phyloP scores from a whole-genome alignment of 1,140 invertebrate species.

The Cecropterus lyciades region DNA sequence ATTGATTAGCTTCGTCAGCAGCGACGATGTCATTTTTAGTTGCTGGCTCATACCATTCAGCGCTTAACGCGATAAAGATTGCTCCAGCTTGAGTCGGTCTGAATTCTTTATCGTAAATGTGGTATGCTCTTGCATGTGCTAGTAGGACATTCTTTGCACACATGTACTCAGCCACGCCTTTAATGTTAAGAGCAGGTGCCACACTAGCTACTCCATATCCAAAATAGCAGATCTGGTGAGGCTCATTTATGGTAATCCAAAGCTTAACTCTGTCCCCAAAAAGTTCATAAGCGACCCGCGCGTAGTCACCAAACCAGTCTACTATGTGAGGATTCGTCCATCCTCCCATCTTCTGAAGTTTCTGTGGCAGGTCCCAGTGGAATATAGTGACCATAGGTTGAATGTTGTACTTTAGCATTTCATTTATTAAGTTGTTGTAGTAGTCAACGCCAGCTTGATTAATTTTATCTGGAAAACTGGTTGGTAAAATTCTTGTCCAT shows the following conservation, averaged over 20 bases:
- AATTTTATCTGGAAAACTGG: constrained; percentile 83
- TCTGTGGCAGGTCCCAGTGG: constrained; percentile 88
- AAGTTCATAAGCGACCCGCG: constrained; percentile 83
- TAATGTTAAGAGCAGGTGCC: constrained; percentile 78
- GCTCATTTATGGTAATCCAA: constrained; percentile 90
- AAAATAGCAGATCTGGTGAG: constrained; percentile 83
- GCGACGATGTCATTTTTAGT: constrained; percentile 74
- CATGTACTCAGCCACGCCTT: constrained; percentile 82
- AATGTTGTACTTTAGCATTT: constrained; percentile 82
- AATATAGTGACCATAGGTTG: constrained; percentile 86
- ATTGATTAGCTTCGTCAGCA: constrained; percentile 75
- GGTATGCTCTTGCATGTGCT: constrained; percentile 76
- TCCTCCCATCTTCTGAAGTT: constrained; percentile 86
- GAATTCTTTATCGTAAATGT: constrained; percentile 83
- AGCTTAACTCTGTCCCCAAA: constrained; percentile 86
- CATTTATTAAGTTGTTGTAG: constrained; percentile 86
- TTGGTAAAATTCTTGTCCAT: constrained; percentile 87
- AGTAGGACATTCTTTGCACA: constrained; percentile 58
- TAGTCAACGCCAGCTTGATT: constrained; percentile 86
- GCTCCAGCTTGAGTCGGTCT: constrained; percentile 58
- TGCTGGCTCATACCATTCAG: constrained; percentile 77
- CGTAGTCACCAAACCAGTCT: constrained; percentile 86
- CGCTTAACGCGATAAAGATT: constrained; percentile 82
- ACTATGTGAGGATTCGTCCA: constrained; percentile 87
- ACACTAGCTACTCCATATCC: constrained; percentile 82